Conservation (phyloP, 64 coral and sea anemone genomes). For the Actinia equina region DNA sequence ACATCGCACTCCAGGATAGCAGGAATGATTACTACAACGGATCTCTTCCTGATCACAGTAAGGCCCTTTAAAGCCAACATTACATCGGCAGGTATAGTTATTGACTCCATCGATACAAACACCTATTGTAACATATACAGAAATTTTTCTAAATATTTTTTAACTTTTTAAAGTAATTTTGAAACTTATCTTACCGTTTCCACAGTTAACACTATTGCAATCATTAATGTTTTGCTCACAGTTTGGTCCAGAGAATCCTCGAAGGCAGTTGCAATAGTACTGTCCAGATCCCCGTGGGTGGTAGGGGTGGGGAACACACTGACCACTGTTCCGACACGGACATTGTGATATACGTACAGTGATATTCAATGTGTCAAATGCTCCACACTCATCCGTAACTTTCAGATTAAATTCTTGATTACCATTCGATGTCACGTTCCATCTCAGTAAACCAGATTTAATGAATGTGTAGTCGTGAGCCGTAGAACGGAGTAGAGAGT, state of each 20-base stretch:
- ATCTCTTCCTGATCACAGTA: constrained; percentile 1
- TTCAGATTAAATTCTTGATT: background rate
- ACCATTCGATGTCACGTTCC: background rate
- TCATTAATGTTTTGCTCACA: constrained; percentile 37
- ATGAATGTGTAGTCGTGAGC: constrained; percentile 3
- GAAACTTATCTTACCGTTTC: constrained; percentile 7
- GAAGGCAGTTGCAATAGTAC: constrained; percentile 18
- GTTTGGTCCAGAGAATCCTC: constrained; percentile 25
- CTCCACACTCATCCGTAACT: constrained; percentile 22
- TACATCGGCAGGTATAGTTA: too few species aligned
- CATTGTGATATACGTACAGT: constrained; percentile 7
- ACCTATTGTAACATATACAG: too few species aligned
- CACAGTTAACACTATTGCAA: background rate
- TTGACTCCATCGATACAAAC: too few species aligned
- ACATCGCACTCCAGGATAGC: constrained; percentile 32
- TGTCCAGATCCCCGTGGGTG: constrained; percentile 40
- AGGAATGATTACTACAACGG: constrained; percentile 23
- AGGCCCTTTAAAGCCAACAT: constrained; percentile 20
- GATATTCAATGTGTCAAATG: background rate
- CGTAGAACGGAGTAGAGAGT: constrained; percentile 7
- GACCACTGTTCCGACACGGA: constrained; percentile 33
- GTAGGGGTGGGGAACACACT: constrained; percentile 27
- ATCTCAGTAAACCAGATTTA: constrained; percentile 3
- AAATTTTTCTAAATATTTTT: too few species aligned
- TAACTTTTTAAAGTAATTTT: too few species aligned